These are phyloP conservation scores for Grus americana DNA, from an alignment of 2,113 vertebrate species.

Conservation along the genomic window DNA sequence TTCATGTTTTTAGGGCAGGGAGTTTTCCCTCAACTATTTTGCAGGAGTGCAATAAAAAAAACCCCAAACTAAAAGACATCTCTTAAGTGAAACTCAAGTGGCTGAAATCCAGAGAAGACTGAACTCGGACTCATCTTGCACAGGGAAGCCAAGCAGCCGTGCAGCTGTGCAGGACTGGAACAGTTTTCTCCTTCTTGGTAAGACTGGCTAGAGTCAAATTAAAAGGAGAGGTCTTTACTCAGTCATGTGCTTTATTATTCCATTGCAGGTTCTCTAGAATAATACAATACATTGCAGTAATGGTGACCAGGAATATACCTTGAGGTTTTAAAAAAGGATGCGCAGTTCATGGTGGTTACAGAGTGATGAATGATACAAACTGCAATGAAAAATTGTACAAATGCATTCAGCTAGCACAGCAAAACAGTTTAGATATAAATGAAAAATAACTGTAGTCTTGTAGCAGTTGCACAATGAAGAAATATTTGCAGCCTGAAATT, in stretches of 20 bases:
- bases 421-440: constrained; percentile 39
- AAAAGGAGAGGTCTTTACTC: not conserved
- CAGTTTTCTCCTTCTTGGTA: not conserved
- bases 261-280: not conserved
- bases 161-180: not conserved
- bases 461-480: not conserved
- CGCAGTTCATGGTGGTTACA: not conserved
- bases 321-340: not conserved
- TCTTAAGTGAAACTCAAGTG: not conserved
- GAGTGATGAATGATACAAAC: not conserved
- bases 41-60: no score
- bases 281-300: not conserved
- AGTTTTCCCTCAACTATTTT: not conserved
- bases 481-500: not conserved
- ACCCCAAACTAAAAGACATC: no score
- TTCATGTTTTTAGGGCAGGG: not conserved
- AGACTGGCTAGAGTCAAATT: not conserved
- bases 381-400: not conserved
- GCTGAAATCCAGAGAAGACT: not conserved
- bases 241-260: not conserved
- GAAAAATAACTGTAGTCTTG: constrained; percentile 29
- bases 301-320: not conserved
- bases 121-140: not conserved
- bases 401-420: not conserved
- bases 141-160: not conserved